Conservation (phyloP, 2,888 invertebrate genomes). For the Drosophila ochracea region DNA sequence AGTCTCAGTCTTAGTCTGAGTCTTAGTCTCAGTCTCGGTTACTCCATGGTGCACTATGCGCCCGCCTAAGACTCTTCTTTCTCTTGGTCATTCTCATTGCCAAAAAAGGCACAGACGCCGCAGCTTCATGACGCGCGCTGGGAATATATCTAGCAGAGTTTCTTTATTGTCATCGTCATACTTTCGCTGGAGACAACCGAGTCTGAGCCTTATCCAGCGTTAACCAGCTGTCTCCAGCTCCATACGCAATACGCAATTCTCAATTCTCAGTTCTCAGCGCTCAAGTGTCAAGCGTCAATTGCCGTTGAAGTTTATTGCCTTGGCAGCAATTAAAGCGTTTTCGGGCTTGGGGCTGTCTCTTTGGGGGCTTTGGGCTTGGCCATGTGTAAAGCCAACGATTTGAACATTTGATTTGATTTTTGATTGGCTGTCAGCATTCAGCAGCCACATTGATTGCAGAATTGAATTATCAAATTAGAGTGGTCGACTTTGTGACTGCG, state of each 20-base stretch:
- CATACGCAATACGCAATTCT: slow-evolving; percentile 12
- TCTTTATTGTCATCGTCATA: slow-evolving; percentile 54
- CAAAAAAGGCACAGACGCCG: slow-evolving; percentile 78
- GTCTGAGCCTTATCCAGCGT: slow-evolving; percentile 6
- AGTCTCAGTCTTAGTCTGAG: not conserved
- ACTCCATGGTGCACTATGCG: slow-evolving; percentile 55
- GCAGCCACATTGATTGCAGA: slow-evolving; percentile 55
- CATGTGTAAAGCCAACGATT: slow-evolving; percentile 54
- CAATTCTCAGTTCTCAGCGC: slow-evolving; percentile 43
- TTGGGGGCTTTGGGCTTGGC: slow-evolving; percentile 53
- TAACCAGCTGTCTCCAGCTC: slow-evolving; percentile 17
- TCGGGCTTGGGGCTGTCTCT: slow-evolving; percentile 25
- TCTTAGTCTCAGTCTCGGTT: slow-evolving; percentile 17
- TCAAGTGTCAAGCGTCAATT: slow-evolving; percentile 78
- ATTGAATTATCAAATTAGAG: slow-evolving; percentile 76
- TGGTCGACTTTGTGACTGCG: slow-evolving; percentile 28
- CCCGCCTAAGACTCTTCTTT: slow-evolving; percentile 28
- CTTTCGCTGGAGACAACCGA: slow-evolving; percentile 60
- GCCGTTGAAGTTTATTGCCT: slow-evolving; percentile 78
- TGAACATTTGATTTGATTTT: slow-evolving; percentile 58
- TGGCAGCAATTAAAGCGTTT: slow-evolving; percentile 77
- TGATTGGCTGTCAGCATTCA: slow-evolving; percentile 69
- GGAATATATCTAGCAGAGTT: slow-evolving; percentile 58
- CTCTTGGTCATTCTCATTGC: slow-evolving; percentile 51
- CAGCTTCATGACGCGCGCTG: slow-evolving; percentile 78